phyloP scores from a whole-genome alignment of 1,140 invertebrate species.

The Mamestra configurata region DNA sequence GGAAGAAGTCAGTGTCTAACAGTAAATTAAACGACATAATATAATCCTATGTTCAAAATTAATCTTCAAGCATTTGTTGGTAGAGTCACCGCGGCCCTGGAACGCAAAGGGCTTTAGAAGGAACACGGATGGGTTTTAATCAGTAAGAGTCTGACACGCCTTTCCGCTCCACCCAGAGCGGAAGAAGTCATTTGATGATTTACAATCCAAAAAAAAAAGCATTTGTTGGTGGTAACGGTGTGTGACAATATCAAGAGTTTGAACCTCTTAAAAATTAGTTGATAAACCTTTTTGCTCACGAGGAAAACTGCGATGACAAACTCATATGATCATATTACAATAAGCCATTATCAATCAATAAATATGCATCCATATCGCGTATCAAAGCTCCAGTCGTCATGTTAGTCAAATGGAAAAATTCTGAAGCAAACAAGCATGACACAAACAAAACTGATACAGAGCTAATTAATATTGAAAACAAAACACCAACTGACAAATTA shows the following conservation, averaged over 20 bases:
- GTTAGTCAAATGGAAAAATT: conserved; percentile 41
- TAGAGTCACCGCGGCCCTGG: too few species aligned
- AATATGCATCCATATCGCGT: conserved; percentile 10
- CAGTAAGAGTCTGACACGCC: too few species aligned
- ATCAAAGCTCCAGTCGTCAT: background rate
- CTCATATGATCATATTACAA: background rate
- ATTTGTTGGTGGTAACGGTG: background rate
- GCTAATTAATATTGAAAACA: conserved; percentile 49
- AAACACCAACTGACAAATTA: conserved; percentile 55
- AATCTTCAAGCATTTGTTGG: too few species aligned
- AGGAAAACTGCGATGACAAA: conserved; percentile 8
- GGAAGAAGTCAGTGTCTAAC: too few species aligned
- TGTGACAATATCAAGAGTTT: background rate
- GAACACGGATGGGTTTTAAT: too few species aligned
- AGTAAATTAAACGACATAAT: too few species aligned
- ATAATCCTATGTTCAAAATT: too few species aligned
- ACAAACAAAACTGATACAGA: conserved; percentile 23
- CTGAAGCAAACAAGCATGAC: conserved; percentile 37
- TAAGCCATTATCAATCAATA: conserved; percentile 5
- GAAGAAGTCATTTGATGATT: too few species aligned
- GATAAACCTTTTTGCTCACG: too few species aligned
- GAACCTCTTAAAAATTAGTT: background rate
- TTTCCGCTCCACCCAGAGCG: too few species aligned
- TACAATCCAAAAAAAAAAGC: too few species aligned
- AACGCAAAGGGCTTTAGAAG: too few species aligned